Evolutionary conservation across 92 coral and sea anemone species (phyloP).

Genomic region (Phenganax marumi): DNA sequence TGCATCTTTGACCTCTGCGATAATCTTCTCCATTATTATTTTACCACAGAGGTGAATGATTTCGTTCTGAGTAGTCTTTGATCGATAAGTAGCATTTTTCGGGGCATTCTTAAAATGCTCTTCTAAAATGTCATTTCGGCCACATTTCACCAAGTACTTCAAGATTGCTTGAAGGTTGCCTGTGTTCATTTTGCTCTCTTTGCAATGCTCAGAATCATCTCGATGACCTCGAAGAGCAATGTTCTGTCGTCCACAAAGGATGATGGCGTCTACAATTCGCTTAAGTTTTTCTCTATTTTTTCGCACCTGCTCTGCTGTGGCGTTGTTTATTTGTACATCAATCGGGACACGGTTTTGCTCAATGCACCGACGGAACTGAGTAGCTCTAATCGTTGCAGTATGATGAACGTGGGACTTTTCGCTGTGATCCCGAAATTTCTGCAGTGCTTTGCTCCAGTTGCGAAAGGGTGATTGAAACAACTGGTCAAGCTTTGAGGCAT

Average conservation of each 20-base stretch:
- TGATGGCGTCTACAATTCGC: neutral
- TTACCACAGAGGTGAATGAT: neutral
- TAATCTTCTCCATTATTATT: neutral
- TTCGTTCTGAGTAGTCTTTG: neutral
- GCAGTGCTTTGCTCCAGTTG: conserved; percentile 1
- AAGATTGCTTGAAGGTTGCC: neutral
- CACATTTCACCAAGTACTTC: conserved; percentile 1
- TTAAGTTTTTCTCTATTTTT: neutral
- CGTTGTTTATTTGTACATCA: neutral
- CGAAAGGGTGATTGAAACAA: neutral
- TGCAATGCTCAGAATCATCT: neutral
- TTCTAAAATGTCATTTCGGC: neutral
- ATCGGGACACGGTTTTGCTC: neutral
- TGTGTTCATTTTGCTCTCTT: neutral
- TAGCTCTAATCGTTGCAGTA: neutral
- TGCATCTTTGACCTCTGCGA: neutral
- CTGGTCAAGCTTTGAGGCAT: conserved; percentile 6
- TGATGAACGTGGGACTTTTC: conserved; percentile 6
- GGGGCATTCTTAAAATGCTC: neutral
- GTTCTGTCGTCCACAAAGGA: conserved; percentile 13
- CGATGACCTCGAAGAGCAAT: conserved; percentile 10
- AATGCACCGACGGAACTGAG: neutral
- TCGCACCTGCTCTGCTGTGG: conserved; percentile 1
- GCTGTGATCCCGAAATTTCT: neutral
- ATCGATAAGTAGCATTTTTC: neutral